Conservation (phyloP, 2,797 vertebrate species). For the Chelon labrosus region DNA sequence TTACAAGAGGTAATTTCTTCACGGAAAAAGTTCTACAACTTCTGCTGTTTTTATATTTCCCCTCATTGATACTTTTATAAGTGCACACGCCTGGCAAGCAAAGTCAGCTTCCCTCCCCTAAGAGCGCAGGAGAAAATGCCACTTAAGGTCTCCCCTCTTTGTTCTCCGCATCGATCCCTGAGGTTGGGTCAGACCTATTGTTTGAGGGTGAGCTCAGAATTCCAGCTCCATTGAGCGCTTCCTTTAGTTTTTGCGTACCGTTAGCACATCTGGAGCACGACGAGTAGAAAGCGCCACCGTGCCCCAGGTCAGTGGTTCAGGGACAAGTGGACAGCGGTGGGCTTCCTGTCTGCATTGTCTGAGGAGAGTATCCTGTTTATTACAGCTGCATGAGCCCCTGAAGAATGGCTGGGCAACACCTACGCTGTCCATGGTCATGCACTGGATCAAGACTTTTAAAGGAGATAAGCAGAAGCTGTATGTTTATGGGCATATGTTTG, state of each 20-base stretch:
- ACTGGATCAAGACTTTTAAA: slow-evolving; percentile 36
- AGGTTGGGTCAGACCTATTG: slow-evolving; percentile 70
- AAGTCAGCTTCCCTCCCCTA: slow-evolving; percentile 23
- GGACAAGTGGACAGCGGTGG: slow-evolving; percentile 52
- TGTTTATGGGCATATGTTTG: slow-evolving; percentile 3
- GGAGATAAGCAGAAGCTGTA: slow-evolving; percentile 49
- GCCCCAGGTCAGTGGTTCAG: slow-evolving; percentile 49
- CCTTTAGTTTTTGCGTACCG: slow-evolving; percentile 55
- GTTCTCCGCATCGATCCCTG: slow-evolving; percentile 56
- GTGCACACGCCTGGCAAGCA: slow-evolving; percentile 16
- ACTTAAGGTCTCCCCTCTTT: slow-evolving; percentile 53
- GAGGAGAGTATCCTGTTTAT: slow-evolving; percentile 78
- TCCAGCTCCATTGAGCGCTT: slow-evolving; percentile 58
- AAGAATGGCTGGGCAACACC: slow-evolving; percentile 60
- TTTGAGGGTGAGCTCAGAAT: slow-evolving; percentile 50
- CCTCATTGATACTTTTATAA: slow-evolving; percentile 38
- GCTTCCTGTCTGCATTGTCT: slow-evolving; percentile 78
- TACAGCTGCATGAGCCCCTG: slow-evolving; percentile 56
- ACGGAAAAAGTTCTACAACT: slow-evolving; percentile 29
- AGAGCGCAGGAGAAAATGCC: slow-evolving; percentile 27
- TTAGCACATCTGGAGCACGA: slow-evolving; percentile 56
- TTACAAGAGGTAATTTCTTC: slow-evolving; percentile 55
- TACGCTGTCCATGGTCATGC: slow-evolving; percentile 1
- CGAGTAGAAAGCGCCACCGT: slow-evolving; percentile 47
- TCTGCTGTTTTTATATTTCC: slow-evolving; percentile 52